A percentile compares a stretch with the other conserved stretches of the same genome.
Conservation (phyloP, 2,113 vertebrate genomes). For the Pyxicephalus adspersus region DNA sequence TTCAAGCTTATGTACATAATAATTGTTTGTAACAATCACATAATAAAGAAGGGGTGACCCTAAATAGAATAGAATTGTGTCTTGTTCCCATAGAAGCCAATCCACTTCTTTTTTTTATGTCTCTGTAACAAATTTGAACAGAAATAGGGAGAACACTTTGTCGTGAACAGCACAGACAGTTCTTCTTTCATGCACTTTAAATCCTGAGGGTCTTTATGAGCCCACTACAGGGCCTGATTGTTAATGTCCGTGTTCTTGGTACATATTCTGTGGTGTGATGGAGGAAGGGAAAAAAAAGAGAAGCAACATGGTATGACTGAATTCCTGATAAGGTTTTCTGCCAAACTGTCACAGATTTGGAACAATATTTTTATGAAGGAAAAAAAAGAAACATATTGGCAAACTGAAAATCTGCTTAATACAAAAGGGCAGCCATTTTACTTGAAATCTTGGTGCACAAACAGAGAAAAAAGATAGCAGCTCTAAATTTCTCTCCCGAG, state of each 20-base stretch:
- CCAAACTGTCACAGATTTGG: slow-evolving; percentile 33
- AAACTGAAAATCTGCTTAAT: slow-evolving; percentile 4
- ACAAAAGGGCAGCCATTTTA: slow-evolving; percentile 45
- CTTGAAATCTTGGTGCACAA: slow-evolving; percentile 39
- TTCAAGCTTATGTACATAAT: too few relatives aligned
- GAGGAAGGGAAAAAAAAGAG: background rate
- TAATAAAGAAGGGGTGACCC: too few relatives aligned
- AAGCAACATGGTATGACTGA: slow-evolving; percentile 21
- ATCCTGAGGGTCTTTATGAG: too few relatives aligned
- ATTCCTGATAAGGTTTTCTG: slow-evolving; percentile 29
- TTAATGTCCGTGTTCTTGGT: slow-evolving; percentile 4
- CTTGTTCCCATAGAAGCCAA: too few relatives aligned
- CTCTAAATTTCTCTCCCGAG: slow-evolving; percentile 39
- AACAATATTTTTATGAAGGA: slow-evolving; percentile 13
- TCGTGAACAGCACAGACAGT: too few relatives aligned
- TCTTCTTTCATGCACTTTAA: too few relatives aligned
- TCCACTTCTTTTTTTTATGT: too few relatives aligned
- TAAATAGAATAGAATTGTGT: too few relatives aligned
- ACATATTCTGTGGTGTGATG: background rate
- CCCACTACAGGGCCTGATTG: background rate
- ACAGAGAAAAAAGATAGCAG: slow-evolving; percentile 34
- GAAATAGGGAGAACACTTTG: too few relatives aligned
- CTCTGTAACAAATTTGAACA: too few relatives aligned
- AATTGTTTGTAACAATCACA: too few relatives aligned
- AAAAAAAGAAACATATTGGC: slow-evolving; percentile 37